A percentile compares a stretch with the other conserved stretches of the same genome.
These are phyloP conservation scores for Halictus ligatus DNA, from an alignment of 2,888 invertebrate species.

Conservation along the genomic window DNA sequence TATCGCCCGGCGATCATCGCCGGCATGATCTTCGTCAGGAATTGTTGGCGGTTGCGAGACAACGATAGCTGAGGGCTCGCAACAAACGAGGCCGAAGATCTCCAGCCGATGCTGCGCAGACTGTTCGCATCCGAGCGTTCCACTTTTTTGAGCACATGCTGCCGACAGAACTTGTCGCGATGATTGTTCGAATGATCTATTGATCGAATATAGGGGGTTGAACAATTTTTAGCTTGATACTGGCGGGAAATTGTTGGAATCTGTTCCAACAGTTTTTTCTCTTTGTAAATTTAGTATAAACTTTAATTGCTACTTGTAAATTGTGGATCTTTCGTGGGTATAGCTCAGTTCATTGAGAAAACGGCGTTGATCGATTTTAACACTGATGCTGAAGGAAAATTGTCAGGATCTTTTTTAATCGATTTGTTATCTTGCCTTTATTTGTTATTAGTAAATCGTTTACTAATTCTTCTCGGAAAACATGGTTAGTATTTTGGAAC, in stretches of 20 bases:
- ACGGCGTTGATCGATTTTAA: no score
- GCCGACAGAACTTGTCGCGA: neutral
- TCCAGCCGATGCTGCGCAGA: neutral
- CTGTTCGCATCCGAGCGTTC: neutral
- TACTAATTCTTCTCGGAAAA: no score
- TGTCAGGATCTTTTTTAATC: neutral
- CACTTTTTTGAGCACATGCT: neutral
- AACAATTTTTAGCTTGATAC: neutral
- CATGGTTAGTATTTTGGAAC: neutral
- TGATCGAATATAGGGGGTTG: neutral
- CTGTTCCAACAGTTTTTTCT: no score
- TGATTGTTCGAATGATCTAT: neutral
- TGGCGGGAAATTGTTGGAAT: no score
- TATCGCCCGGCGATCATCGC: constrained; percentile 63
- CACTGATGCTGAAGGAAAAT: neutral
- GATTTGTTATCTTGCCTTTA: neutral
- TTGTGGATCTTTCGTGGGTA: no score
- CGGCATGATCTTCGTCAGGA: constrained; percentile 63
- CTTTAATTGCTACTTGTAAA: no score
- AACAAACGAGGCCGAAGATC: constrained; percentile 20
- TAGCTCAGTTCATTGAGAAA: no score
- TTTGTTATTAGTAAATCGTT: no score
- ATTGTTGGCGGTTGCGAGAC: constrained; percentile 45
- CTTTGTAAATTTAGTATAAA: no score
- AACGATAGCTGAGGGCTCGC: constrained; percentile 3